Evolutionary conservation across 2,113 vertebrate genomes (phyloP).

Genomic region (Empidonax alnorum): DNA sequence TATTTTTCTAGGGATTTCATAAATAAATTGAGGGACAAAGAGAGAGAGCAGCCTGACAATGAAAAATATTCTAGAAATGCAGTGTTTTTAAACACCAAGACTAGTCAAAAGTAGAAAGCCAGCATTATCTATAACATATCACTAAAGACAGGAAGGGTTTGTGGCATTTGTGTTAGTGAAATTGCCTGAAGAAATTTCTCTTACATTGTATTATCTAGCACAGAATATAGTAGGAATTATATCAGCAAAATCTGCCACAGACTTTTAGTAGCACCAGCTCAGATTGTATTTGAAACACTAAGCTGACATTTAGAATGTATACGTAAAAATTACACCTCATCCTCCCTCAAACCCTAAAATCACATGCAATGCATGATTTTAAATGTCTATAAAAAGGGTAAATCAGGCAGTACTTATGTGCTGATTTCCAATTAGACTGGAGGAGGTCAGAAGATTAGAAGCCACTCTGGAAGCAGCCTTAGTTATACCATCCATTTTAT

Average conservation of each 20-base stretch:
- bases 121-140: not conserved
- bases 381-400: not conserved
- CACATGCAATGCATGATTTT: not conserved
- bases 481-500: slow-evolving; percentile 23
- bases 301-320: not conserved
- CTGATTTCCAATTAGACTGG: not conserved
- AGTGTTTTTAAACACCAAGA: not conserved
- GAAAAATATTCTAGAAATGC: not conserved
- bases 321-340: not conserved
- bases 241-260: not conserved
- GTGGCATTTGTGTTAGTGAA: not conserved
- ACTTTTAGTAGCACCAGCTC: not conserved
- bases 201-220: not conserved
- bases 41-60: not conserved
- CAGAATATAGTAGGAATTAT: not conserved
- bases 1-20: not conserved
- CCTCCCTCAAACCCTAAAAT: not conserved
- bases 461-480: not conserved
- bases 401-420: not conserved
- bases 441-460: not conserved
- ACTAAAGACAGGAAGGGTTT: not conserved
- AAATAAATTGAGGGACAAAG: not conserved
- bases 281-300: not conserved
- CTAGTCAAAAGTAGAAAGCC: not conserved
- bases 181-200: not conserved